Evolutionary conservation across 1,140 invertebrate species (phyloP).

Genomic region (Protaetia brevitarsis): DNA sequence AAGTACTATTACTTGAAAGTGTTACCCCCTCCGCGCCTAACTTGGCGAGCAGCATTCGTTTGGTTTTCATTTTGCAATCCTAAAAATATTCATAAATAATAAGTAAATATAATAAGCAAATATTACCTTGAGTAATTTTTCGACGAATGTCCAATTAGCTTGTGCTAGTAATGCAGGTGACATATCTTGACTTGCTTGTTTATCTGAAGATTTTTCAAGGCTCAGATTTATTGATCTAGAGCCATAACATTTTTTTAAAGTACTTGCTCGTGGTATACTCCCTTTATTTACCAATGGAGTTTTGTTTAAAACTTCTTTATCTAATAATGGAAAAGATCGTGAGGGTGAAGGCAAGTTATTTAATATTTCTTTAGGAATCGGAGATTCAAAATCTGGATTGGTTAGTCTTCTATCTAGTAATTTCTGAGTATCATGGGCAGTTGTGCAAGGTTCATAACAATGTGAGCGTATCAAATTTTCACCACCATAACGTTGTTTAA

Average conservation of each 20-base stretch:
- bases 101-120: conserved; percentile 10
- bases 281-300: conserved; percentile 47
- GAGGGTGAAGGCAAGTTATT: conserved; percentile 49
- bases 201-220: conserved; percentile 47
- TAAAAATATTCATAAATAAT: conserved; percentile 42
- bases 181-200: conserved; percentile 57
- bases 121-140: conserved; percentile 87
- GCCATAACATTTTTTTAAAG: conserved; percentile 35
- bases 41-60: conserved; percentile 96
- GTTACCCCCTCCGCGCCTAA: conserved; percentile 94
- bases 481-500: conserved; percentile 67
- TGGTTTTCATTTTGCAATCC: conserved; percentile 92
- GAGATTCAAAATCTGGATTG: conserved; percentile 76
- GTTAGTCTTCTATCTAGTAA: conserved; percentile 68
- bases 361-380: conserved; percentile 70
- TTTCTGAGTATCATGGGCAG: conserved; percentile 66
- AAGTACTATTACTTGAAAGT: conserved; percentile 57
- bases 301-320: conserved; percentile 66
- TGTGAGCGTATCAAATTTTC: conserved; percentile 74
- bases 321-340: conserved; percentile 77
- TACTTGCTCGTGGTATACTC: conserved; percentile 45
- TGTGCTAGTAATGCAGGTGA: conserved; percentile 89
- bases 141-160: conserved; percentile 97
- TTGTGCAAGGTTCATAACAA: conserved; percentile 73
- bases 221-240: conserved; percentile 32